Evolutionary conservation across 2,888 invertebrate species (phyloP).

Genomic region (Tetragonula carbonaria): DNA sequence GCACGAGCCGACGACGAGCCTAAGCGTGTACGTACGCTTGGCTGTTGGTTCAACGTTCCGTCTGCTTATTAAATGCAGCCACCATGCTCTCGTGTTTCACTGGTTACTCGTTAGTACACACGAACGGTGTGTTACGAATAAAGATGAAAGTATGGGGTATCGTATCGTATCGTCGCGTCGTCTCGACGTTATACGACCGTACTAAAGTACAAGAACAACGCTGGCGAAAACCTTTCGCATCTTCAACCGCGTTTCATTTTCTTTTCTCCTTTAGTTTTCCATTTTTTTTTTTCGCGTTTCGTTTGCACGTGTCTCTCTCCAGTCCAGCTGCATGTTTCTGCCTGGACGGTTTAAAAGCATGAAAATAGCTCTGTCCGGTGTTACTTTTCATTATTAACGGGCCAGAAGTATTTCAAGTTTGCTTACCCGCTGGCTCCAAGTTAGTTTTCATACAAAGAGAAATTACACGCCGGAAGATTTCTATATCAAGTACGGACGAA

Average conservation of each 20-base stretch:
- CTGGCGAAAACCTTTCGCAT: background rate
- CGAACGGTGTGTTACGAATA: background rate
- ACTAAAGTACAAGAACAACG: background rate
- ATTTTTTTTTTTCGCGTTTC: background rate
- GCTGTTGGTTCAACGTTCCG: constrained; percentile 53
- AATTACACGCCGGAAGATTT: no score
- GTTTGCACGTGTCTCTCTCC: background rate
- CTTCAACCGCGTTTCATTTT: background rate
- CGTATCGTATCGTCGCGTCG: background rate
- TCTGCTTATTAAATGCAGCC: constrained; percentile 60
- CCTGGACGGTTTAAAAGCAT: no score
- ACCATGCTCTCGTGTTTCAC: constrained; percentile 49
- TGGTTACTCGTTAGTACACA: constrained; percentile 42
- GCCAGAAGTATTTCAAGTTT: no score
- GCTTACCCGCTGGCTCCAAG: no score
- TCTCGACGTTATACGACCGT: background rate
- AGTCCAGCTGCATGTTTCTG: background rate
- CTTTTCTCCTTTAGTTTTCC: background rate
- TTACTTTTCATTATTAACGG: background rate
- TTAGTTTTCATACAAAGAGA: no score
- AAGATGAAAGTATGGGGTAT: constrained; percentile 6
- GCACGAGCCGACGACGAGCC: constrained; percentile 17
- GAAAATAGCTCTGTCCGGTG: background rate
- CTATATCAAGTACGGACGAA: no score
- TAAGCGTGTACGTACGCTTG: constrained; percentile 34